These are phyloP conservation scores for Lytechinus variegatus DNA, from an alignment of 35 echinoderm and acorn worm species.

Conservation along the genomic window DNA sequence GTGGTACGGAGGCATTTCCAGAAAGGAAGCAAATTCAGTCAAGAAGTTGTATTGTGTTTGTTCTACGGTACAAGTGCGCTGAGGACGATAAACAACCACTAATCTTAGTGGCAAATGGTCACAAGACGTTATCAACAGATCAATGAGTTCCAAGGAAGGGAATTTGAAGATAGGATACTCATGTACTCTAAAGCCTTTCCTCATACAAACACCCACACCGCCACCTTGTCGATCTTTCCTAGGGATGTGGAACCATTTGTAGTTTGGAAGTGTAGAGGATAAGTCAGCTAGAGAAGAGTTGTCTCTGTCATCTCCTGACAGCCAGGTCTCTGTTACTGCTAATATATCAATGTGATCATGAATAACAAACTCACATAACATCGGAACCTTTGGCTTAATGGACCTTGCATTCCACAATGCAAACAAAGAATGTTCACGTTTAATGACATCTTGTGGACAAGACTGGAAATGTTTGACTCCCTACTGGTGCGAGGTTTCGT, in stretches of 20 bases:
- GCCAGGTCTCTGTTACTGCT: slow-evolving; percentile 74
- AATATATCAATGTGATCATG: slow-evolving; percentile 52
- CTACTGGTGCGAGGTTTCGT: no score
- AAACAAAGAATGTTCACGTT: background rate
- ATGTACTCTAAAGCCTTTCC: slow-evolving; percentile 47
- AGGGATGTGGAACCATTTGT: slow-evolving; percentile 33
- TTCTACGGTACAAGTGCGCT: background rate
- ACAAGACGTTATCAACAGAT: background rate
- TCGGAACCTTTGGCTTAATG: slow-evolving; percentile 35
- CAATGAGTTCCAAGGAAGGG: slow-evolving; percentile 45
- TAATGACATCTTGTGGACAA: background rate
- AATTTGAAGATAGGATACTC: background rate
- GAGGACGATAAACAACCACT: background rate
- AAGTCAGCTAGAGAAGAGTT: slow-evolving; percentile 54
- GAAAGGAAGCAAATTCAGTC: background rate
- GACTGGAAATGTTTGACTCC: background rate
- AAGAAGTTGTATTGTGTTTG: background rate
- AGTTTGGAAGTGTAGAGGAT: slow-evolving; percentile 36
- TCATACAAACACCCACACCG: slow-evolving; percentile 51
- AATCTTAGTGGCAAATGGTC: background rate
- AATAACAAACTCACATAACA: slow-evolving; percentile 62
- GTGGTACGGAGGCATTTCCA: background rate
- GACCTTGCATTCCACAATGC: slow-evolving; percentile 49
- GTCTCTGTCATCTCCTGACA: slow-evolving; percentile 57
- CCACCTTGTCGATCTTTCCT: slow-evolving; percentile 51